Percentiles rank a stretch among this genome's conserved stretches.
phyloP scores from a whole-genome alignment of 2,113 vertebrate species.

The Puntigrus tetrazona region DNA sequence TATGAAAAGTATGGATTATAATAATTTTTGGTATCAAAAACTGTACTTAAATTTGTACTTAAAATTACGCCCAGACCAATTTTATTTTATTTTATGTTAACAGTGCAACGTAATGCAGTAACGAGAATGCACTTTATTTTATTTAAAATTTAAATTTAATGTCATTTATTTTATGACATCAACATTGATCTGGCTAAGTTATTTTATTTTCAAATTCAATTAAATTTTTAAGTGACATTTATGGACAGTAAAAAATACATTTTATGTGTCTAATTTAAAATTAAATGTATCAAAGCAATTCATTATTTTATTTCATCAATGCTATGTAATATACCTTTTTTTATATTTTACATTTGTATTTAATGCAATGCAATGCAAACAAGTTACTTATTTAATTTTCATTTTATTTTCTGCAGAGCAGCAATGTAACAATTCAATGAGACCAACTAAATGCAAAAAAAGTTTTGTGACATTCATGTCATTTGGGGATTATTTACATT shows the following conservation, averaged over 20 bases:
- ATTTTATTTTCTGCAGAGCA: not conserved
- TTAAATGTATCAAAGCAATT: not conserved
- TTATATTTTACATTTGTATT: not conserved
- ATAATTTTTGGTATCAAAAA: not conserved
- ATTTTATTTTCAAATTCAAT: not conserved
- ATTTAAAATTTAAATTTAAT: not conserved
- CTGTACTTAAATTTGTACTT: not conserved
- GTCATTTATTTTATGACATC: not conserved
- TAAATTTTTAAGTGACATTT: not conserved
- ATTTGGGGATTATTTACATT: not conserved
- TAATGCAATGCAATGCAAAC: not conserved
- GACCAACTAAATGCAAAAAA: not conserved
- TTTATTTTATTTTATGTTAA: not conserved
- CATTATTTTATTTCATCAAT: no score
- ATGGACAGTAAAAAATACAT: no score
- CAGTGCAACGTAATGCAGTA: not conserved
- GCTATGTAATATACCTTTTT: not conserved
- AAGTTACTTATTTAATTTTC: no score
- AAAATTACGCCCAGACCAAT: not conserved
- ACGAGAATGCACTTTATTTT: not conserved
- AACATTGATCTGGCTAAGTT: not conserved
- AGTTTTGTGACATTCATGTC: no score
- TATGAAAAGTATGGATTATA: not conserved
- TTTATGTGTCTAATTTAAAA: no score
- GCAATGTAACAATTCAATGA: not conserved